A percentile compares a stretch with the other conserved stretches of the same genome.
phyloP scores from a whole-genome alignment of 2,888 invertebrate genomes.

The Eupithecia exiguata region DNA sequence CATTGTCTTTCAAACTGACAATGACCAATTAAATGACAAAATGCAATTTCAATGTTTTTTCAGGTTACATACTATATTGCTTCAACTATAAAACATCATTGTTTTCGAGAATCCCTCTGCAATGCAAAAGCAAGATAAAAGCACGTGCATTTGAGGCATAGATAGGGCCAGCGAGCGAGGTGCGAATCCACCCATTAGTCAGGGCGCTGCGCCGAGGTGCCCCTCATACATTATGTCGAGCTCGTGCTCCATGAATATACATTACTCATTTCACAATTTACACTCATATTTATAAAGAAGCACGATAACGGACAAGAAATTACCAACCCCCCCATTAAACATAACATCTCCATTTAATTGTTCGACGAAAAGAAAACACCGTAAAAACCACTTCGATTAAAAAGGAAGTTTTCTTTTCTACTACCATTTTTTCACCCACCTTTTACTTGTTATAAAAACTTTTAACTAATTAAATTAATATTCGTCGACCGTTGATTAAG shows the following conservation, averaged over 20 bases:
- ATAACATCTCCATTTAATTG: slow-evolving; percentile 53
- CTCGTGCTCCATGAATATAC: slow-evolving; percentile 56
- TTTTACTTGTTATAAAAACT: slow-evolving; percentile 74
- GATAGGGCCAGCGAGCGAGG: slow-evolving; percentile 12
- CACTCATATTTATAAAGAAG: slow-evolving; percentile 51
- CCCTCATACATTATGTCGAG: slow-evolving; percentile 27
- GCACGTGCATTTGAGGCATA: neutral
- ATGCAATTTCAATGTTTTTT: neutral
- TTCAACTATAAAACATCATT: too few species aligned
- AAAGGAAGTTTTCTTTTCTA: slow-evolving; percentile 57
- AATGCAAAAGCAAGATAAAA: slow-evolving; percentile 1
- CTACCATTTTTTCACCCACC: slow-evolving; percentile 61
- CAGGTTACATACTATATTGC: too few species aligned
- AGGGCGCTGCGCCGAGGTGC: slow-evolving; percentile 14
- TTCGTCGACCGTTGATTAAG: slow-evolving; percentile 77
- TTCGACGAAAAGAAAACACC: slow-evolving; percentile 54
- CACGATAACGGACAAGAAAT: slow-evolving; percentile 45
- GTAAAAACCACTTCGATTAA: slow-evolving; percentile 50
- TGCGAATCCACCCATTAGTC: slow-evolving; percentile 30
- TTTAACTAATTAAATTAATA: slow-evolving; percentile 78
- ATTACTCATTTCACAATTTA: slow-evolving; percentile 59
- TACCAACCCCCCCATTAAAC: slow-evolving; percentile 40
- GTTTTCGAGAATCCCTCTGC: neutral
- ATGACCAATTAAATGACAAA: neutral
- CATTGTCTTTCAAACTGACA: neutral